These are phyloP conservation scores for Strix aluco DNA, from an alignment of 2,113 vertebrate genomes.

Conservation along the genomic window DNA sequence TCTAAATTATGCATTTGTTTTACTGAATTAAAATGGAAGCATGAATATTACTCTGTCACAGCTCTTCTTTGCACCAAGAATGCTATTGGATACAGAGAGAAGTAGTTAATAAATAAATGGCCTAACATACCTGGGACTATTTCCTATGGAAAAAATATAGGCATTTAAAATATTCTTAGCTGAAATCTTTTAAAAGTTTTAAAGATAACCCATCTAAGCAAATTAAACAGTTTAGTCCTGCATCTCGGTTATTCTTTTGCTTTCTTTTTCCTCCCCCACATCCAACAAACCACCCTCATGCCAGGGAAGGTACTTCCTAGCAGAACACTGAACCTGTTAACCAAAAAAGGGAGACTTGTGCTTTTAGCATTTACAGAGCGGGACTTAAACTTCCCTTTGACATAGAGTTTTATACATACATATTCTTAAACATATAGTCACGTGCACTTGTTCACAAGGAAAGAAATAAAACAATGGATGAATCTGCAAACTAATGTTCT, in stretches of 20 bases:
- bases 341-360: neutral
- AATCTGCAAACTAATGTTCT: neutral
- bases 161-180: neutral
- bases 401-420: neutral
- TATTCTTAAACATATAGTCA: neutral
- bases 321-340: neutral
- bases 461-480: neutral
- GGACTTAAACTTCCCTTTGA: neutral
- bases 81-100: neutral
- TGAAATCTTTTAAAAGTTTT: neutral
- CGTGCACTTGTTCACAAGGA: neutral
- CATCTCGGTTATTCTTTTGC: neutral
- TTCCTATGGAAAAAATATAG: neutral
- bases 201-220: neutral
- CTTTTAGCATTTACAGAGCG: neutral
- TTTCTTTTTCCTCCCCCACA: neutral
- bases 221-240: neutral
- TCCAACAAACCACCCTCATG: neutral
- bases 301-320: neutral
- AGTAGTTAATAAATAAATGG: neutral
- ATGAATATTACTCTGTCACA: neutral
- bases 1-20: neutral
- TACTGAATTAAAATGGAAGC: neutral
- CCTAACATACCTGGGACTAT: neutral
- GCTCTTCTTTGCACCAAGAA: neutral